A percentile compares a stretch with the other conserved stretches of the same genome.
Evolutionary conservation across 2,113 vertebrate genomes (phyloP).

Genomic region (Kryptolebias marmoratus): DNA sequence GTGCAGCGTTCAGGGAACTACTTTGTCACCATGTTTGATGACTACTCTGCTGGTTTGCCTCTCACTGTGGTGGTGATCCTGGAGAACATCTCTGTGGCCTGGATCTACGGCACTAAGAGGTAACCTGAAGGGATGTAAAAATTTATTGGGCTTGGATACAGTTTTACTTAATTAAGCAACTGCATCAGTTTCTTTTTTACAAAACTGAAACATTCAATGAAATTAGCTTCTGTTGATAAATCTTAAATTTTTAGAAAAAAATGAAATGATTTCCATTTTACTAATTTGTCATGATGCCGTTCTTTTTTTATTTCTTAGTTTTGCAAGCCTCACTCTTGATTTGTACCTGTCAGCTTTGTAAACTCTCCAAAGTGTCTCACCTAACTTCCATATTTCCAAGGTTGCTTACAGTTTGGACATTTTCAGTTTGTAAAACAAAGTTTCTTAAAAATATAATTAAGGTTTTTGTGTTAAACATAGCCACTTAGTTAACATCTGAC

Average conservation of each 20-base stretch:
- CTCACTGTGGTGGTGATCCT: slow-evolving; percentile 96
- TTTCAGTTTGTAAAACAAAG: no score
- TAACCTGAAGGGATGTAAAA: slow-evolving; percentile 62
- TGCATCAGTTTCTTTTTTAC: not conserved
- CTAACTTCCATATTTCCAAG: no score
- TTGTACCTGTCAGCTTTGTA: no score
- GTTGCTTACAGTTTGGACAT: no score
- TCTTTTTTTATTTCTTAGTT: not conserved
- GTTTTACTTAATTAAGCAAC: no score
- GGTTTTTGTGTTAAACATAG: no score
- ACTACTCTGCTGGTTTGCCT: slow-evolving; percentile 95
- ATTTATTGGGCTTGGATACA: not conserved
- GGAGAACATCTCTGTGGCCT: slow-evolving; percentile 96
- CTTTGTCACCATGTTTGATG: slow-evolving; percentile 98
- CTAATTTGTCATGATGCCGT: not conserved
- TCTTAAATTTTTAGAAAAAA: not conserved
- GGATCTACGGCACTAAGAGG: slow-evolving; percentile 98
- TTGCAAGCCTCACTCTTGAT: not conserved
- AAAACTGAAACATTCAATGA: not conserved
- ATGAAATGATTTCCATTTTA: not conserved
- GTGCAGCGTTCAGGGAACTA: slow-evolving; percentile 98
- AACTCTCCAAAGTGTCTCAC: no score
- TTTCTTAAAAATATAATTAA: no score
- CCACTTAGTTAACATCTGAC: no score
- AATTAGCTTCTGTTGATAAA: no score